These are phyloP conservation scores for Phrynosoma blainvillii DNA, from an alignment of 2,113 vertebrate genomes.

Conservation along the genomic window DNA sequence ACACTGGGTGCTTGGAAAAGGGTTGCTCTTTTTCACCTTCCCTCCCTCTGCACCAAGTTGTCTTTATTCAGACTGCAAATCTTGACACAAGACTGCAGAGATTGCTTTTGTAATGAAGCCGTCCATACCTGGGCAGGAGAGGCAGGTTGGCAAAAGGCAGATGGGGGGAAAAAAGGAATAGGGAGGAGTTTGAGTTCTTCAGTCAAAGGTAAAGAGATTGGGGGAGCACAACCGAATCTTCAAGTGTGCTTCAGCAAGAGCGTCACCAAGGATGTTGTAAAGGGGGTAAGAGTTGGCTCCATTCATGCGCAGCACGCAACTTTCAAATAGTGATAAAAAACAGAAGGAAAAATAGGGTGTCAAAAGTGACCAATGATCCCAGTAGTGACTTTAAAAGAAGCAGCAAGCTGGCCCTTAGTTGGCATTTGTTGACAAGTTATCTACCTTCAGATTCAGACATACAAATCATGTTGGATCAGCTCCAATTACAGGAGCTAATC, in stretches of 20 bases:
- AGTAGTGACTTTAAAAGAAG: background rate
- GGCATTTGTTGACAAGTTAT: background rate
- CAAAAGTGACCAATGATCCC: background rate
- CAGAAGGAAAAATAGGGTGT: background rate
- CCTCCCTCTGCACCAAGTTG: background rate
- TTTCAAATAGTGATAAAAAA: background rate
- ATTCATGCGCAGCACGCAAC: background rate
- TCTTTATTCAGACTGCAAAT: background rate
- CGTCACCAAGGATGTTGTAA: background rate
- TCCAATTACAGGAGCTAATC: too few species aligned
- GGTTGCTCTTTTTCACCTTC: background rate
- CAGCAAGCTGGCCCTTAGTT: background rate
- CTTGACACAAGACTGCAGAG: fast-evolving
- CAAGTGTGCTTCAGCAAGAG: background rate
- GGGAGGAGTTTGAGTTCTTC: background rate
- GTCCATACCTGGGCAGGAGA: background rate
- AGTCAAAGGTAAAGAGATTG: background rate
- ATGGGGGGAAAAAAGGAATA: background rate
- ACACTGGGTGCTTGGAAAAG: background rate
- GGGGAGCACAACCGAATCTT: background rate
- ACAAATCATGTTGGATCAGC: background rate
- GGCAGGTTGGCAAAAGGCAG: background rate
- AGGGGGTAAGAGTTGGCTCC: background rate
- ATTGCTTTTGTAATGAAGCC: background rate
- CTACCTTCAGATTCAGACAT: background rate